Conservation (phyloP, 2,888 invertebrate genomes). For the Cataglyphis livida region DNA sequence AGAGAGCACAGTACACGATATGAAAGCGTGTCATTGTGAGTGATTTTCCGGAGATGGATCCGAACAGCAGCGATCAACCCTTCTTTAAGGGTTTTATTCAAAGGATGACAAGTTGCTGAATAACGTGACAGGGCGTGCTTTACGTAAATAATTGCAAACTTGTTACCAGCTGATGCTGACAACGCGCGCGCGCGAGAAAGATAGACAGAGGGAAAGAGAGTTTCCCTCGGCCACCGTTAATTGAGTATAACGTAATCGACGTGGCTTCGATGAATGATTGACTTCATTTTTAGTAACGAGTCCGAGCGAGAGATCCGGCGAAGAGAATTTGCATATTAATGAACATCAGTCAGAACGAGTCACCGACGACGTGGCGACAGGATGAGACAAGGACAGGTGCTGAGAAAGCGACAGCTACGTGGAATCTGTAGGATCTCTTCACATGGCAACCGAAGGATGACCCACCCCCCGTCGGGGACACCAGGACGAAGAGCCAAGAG, state of each 20-base stretch:
- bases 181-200: not conserved
- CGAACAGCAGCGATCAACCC: slow-evolving; percentile 35
- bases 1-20: slow-evolving; percentile 18
- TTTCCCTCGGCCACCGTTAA: slow-evolving; percentile 61
- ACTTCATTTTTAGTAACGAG: slow-evolving; percentile 72
- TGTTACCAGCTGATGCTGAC: slow-evolving; percentile 45
- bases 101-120: slow-evolving; percentile 48
- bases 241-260: slow-evolving; percentile 75
- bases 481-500: slow-evolving; percentile 25
- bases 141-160: slow-evolving; percentile 54
- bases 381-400: slow-evolving; percentile 56
- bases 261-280: slow-evolving; percentile 62
- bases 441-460: slow-evolving; percentile 72
- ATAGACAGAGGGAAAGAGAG: not conserved
- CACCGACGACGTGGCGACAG: slow-evolving; percentile 57
- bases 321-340: slow-evolving; percentile 81
- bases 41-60: slow-evolving; percentile 46
- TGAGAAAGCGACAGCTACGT: slow-evolving; percentile 47
- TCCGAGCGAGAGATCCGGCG: slow-evolving; percentile 42
- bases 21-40: slow-evolving; percentile 29
- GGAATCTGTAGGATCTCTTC: slow-evolving; percentile 53
- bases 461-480: slow-evolving; percentile 57
- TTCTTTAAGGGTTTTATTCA: slow-evolving; percentile 11
- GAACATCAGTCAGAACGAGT: slow-evolving; percentile 72
- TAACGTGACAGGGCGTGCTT: slow-evolving; percentile 50